These are phyloP conservation scores for Turritopsis dohrnii DNA, from an alignment of 30 jellyfish, hydroid and myxozoan genomes.

Conservation along the genomic window DNA sequence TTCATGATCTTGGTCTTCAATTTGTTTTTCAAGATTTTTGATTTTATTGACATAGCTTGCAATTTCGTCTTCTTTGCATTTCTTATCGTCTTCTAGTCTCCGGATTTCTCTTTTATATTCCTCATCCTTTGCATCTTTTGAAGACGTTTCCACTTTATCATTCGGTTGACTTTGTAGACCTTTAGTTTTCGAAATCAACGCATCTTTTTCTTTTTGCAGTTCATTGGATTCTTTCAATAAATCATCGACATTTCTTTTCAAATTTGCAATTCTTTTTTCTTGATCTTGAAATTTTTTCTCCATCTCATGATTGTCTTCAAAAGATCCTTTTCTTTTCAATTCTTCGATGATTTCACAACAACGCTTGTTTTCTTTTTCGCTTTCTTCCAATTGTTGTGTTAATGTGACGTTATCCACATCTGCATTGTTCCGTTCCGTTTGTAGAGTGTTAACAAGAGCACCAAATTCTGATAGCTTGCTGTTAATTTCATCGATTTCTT, in stretches of 20 bases:
- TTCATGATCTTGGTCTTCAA: neutral
- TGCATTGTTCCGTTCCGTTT: neutral
- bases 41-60: neutral
- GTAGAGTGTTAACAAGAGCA: neutral
- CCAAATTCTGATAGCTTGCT: neutral
- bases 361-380: neutral
- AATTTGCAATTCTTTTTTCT: too few species aligned
- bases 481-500: neutral
- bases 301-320: neutral
- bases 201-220: too few species aligned
- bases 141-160: neutral
- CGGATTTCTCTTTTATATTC: neutral
- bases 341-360: neutral
- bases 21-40: neutral
- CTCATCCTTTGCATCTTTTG: too few species aligned
- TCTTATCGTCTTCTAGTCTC: neutral
- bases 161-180: neutral
- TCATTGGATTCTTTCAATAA: too few species aligned
- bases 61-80: neutral
- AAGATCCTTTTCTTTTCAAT: neutral
- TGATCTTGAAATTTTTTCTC: neutral
- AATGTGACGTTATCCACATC: neutral
- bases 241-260: too few species aligned
- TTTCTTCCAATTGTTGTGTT: neutral
- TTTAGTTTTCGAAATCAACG: too few species aligned